These are phyloP conservation scores for Bovichtus diacanthus DNA, from an alignment of 2,797 vertebrate genomes.

Conservation along the genomic window DNA sequence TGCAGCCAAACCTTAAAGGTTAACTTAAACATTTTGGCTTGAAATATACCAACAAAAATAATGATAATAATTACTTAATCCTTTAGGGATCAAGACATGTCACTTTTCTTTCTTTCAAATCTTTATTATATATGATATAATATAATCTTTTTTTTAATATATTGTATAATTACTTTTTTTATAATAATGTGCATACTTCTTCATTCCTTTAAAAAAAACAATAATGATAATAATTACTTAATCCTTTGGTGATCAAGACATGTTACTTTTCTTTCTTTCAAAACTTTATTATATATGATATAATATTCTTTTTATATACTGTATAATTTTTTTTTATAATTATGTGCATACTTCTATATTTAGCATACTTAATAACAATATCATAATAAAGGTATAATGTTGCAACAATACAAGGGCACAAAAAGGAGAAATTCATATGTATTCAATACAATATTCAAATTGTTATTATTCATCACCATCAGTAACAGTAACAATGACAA, in stretches of 20 bases:
- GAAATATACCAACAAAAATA: not conserved
- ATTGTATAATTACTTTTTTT: too few relatives aligned
- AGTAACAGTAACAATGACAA: not conserved
- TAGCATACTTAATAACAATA: not conserved
- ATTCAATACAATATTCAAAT: too few relatives aligned
- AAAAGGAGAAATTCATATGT: not conserved
- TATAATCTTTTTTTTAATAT: too few relatives aligned
- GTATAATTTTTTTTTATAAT: too few relatives aligned
- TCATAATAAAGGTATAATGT: not conserved
- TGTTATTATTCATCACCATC: not conserved
- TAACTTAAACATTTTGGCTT: not conserved
- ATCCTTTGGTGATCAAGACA: too few relatives aligned
- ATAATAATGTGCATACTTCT: not conserved
- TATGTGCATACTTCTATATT: too few relatives aligned
- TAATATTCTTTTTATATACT: too few relatives aligned
- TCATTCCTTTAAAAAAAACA: too few relatives aligned
- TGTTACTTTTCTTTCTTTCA: too few relatives aligned
- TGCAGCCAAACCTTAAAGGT: not conserved
- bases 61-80: not conserved
- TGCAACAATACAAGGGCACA: not conserved
- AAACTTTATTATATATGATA: too few relatives aligned
- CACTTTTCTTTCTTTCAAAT: not conserved
- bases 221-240: too few relatives aligned
- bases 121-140: too few relatives aligned
- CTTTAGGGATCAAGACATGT: not conserved